Percentiles rank a stretch among this genome's conserved stretches.
phyloP scores from a whole-genome alignment of 2,888 invertebrate genomes.

The Heteropelma amictum region DNA sequence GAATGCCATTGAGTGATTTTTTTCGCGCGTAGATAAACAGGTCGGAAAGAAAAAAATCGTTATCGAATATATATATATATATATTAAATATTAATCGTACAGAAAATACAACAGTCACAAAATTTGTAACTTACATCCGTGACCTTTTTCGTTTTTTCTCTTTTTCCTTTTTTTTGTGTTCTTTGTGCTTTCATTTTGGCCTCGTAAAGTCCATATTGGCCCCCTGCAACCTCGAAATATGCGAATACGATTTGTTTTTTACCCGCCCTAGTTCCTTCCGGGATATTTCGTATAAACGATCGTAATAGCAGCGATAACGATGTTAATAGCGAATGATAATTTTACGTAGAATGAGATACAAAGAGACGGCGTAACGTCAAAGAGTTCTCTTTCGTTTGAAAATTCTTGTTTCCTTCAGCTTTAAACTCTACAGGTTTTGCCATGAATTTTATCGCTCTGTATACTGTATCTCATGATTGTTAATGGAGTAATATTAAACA shows the following conservation, averaged over 20 bases:
- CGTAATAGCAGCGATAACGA: conserved; percentile 25
- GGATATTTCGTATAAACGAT: conserved; percentile 14
- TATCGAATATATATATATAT: conserved; percentile 16
- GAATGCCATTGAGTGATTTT: background rate
- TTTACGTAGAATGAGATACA: conserved; percentile 20
- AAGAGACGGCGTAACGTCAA: conserved; percentile 12
- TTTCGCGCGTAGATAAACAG: too few species aligned
- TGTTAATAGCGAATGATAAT: conserved; percentile 25
- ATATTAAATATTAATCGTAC: conserved; percentile 53
- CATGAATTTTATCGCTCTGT: too few species aligned
- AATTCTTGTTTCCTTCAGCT: too few species aligned
- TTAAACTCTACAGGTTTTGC: too few species aligned
- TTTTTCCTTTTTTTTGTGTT: conserved; percentile 7
- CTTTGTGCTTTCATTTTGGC: conserved; percentile 5
- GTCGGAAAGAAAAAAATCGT: background rate
- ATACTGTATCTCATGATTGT: too few species aligned
- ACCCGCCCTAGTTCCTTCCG: conserved; percentile 2
- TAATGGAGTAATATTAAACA: too few species aligned
- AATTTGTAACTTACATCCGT: conserved; percentile 28
- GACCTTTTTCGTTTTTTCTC: background rate
- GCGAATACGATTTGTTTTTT: conserved; percentile 1
- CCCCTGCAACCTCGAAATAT: conserved; percentile 36
- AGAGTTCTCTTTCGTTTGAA: background rate
- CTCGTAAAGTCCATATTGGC: conserved; percentile 26
- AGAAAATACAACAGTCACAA: conserved; percentile 44